These are phyloP conservation scores for Leptopilina syphax DNA, from an alignment of 2,888 invertebrate species.

Conservation along the genomic window DNA sequence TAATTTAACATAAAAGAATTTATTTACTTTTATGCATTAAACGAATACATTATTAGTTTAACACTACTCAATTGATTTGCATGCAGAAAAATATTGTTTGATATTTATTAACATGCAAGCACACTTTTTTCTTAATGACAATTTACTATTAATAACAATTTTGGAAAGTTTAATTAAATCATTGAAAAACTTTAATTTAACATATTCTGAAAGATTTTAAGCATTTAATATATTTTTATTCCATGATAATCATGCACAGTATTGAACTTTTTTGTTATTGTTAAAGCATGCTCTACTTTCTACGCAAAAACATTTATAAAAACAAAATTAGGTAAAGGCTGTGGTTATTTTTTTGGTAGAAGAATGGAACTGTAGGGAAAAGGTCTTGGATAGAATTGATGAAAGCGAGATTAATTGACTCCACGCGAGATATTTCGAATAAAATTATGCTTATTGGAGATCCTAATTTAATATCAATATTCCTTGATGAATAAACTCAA, in stretches of 20 bases:
- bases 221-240: background rate
- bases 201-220: too few species aligned
- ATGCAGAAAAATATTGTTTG: background rate
- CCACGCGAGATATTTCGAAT: conserved; percentile 57
- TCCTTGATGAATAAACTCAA: conserved; percentile 18
- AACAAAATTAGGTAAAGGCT: conserved; percentile 66
- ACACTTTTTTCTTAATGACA: too few species aligned
- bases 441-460: conserved; percentile 13
- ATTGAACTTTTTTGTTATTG: conserved; percentile 41
- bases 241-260: conserved; percentile 47
- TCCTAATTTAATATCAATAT: conserved; percentile 22
- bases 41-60: background rate
- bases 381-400: conserved; percentile 41
- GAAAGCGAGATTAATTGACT: conserved; percentile 68
- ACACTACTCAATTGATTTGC: background rate
- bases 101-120: background rate
- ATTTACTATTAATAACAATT: too few species aligned
- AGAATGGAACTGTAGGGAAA: conserved; percentile 25
- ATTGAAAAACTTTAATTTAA: too few species aligned
- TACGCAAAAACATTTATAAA: conserved; percentile 49
- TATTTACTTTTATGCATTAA: background rate
- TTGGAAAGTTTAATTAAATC: too few species aligned
- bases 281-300: conserved; percentile 54
- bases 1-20: too few species aligned
- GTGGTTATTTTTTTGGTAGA: conserved; percentile 53